phyloP scores from a whole-genome alignment of 2,888 invertebrate species.

The Venustoraphidia nigricollis region DNA sequence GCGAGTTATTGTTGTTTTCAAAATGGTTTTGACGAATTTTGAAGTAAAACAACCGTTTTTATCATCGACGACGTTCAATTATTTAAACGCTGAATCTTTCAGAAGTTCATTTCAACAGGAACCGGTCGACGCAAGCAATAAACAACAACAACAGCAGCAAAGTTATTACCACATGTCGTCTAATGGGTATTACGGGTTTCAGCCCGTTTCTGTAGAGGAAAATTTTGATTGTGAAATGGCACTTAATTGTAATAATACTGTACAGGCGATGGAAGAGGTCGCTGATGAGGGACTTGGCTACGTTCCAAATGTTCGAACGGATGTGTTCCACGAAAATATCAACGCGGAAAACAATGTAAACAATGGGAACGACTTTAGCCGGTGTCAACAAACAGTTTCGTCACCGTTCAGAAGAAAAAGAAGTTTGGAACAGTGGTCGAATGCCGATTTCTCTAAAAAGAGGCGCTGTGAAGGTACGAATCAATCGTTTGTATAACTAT shows the following conservation, averaged over 20 bases:
- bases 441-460: no score
- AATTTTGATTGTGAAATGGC: constrained; percentile 4
- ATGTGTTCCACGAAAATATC: not conserved
- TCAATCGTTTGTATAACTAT: no score
- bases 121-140: no score
- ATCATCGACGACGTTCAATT: not conserved
- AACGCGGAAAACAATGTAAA: not conserved
- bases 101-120: no score
- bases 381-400: not conserved
- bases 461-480: no score
- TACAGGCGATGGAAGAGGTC: not conserved
- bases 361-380: not conserved
- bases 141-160: no score
- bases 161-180: constrained; percentile 10
- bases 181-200: constrained; percentile 19
- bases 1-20: not conserved
- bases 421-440: no score
- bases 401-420: not conserved
- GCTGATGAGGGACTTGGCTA: no score
- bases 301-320: not conserved
- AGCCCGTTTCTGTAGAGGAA: constrained; percentile 8
- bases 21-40: constrained; percentile 3
- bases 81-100: no score
- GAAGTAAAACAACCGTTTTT: constrained; percentile 1
- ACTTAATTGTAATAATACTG: constrained; percentile 1